Evolutionary conservation across 2,888 invertebrate genomes (phyloP).

Genomic region (Caenorhabditis wallacei): DNA sequence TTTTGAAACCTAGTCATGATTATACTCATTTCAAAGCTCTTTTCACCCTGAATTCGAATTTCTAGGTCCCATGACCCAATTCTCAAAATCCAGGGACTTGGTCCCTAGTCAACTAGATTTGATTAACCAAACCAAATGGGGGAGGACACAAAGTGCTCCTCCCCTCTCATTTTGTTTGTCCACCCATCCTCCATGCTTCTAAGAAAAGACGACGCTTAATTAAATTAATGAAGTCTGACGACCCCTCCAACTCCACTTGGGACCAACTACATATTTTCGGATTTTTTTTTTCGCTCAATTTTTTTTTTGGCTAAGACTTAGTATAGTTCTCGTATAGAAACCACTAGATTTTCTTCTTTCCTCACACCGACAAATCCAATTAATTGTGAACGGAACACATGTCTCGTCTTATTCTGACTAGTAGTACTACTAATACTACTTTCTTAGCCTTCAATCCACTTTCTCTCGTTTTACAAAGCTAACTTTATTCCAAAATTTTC

Average conservation of each 20-base stretch:
- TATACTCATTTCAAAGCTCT: conserved; percentile 11
- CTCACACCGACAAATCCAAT: not conserved
- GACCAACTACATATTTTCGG: too few relatives aligned
- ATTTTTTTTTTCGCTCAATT: not conserved
- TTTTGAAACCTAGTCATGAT: not conserved
- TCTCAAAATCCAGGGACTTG: too few relatives aligned
- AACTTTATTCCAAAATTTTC: too few relatives aligned
- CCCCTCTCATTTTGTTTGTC: not conserved
- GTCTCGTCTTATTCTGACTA: not conserved
- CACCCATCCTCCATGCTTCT: not conserved
- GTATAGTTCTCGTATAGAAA: not conserved
- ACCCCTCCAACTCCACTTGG: too few relatives aligned
- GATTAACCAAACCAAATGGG: too few relatives aligned
- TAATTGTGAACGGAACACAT: conserved; percentile 1
- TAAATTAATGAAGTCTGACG: conserved; percentile 50
- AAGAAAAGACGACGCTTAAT: conserved; percentile 26
- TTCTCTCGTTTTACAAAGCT: too few relatives aligned
- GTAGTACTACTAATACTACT: too few relatives aligned
- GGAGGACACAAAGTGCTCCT: not conserved
- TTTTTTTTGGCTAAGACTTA: not conserved
- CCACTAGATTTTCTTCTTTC: too few relatives aligned
- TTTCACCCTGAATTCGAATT: not conserved
- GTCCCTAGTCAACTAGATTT: not conserved
- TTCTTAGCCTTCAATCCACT: not conserved
- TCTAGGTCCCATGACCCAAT: not conserved